phyloP scores from a whole-genome alignment of 2,797 vertebrate species.

The Eulemur rubriventer region DNA sequence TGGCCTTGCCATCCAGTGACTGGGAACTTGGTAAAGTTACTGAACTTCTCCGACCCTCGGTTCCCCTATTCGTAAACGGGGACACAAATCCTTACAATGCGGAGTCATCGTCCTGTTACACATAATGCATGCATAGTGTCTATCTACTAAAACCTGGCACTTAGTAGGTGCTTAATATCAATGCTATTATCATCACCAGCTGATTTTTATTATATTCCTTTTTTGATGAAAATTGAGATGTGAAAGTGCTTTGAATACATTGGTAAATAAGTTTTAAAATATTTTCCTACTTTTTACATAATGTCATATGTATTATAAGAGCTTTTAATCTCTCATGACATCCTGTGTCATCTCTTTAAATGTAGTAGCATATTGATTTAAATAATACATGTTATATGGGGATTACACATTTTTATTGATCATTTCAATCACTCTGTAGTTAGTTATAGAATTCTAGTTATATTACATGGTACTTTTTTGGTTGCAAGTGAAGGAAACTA shows the following conservation, averaged over 20 bases:
- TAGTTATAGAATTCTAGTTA: background rate
- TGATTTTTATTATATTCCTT: background rate
- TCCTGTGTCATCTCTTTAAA: background rate
- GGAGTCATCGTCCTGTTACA: background rate
- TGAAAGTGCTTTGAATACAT: background rate
- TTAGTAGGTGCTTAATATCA: background rate
- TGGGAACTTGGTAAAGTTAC: background rate
- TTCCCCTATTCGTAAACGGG: background rate
- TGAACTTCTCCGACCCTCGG: background rate
- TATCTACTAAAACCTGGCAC: background rate
- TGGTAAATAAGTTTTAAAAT: background rate
- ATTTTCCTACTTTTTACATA: background rate
- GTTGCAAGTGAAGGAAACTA: background rate
- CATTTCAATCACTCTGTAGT: background rate
- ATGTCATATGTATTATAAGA: background rate
- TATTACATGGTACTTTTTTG: background rate
- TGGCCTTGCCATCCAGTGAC: background rate
- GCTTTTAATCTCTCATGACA: background rate
- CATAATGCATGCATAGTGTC: background rate
- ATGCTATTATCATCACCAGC: background rate
- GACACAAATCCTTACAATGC: background rate
- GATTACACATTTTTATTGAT: background rate
- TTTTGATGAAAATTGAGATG: background rate
- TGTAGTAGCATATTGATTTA: background rate
- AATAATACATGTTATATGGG: background rate